Evolutionary conservation across 2,888 invertebrate species (phyloP), one percentile per base, ranked within the genome.

Genomic region (Meganola albula): DNA sequence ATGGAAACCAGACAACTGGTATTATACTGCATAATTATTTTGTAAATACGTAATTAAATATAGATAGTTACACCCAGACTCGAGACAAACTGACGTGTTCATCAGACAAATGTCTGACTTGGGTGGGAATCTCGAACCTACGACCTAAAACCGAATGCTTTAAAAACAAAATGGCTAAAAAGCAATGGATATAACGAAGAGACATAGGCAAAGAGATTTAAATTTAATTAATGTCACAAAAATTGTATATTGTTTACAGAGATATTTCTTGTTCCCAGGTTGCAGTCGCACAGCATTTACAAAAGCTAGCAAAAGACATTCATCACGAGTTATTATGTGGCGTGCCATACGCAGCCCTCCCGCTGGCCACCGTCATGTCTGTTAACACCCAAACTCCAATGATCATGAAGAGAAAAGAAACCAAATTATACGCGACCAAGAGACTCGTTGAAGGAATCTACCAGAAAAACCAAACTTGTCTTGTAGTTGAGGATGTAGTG

Each of bases 331-430:
- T 93, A 33, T 82, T 98, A n/a, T 98, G 98, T 72, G 98, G 98
- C 8, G 98, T 98, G 0, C 99, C 99, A 0, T 99, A 99, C 65
- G 98, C 98, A 5, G 99, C 99, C 1, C 80, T 99, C 8, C 98
- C 99, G 0, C 89, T 99, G 34, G 96, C 98, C 1, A 94, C 97
- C 0, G 89, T 96, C 34, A 90, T 96, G 53, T 93, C 94, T 0
- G 84, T 91, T 28, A 89, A 91, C 56, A 87, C 91, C 1, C 79
- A 89, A 49, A 82, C 73, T 3, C 96, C 97, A 0, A 97, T 98
- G 97, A 85, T 98, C 31, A 93, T 98, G 70, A 89, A 94, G 36
- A 86, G 99, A 33, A 98, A 98, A 68, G 98, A 99, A 87, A 92
- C 92, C 0, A 99, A 99, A 80, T 87, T 89, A 4, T 97, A 99